Evolutionary conservation across 2,888 invertebrate genomes (phyloP).

Genomic region (Rhingia campestris): DNA sequence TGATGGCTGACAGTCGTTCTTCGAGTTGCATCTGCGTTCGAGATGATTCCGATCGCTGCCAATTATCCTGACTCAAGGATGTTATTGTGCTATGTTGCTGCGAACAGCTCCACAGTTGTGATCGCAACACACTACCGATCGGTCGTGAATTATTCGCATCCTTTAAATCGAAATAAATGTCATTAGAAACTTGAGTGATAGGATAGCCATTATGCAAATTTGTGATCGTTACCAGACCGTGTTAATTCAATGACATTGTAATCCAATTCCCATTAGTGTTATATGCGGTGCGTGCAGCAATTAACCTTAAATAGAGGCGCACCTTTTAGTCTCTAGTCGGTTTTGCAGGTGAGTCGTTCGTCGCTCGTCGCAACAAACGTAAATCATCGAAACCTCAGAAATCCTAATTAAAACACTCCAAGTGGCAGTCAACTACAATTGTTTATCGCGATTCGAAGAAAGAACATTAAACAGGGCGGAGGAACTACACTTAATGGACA

Average conservation of each 20-base stretch:
- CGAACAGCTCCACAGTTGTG: conserved; percentile 33
- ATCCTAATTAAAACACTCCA: conserved; percentile 66
- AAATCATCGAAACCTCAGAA: conserved; percentile 71
- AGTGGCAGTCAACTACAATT: conserved; percentile 62
- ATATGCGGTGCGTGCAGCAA: conserved; percentile 55
- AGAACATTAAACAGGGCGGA: conserved; percentile 65
- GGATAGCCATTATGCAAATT: conserved; percentile 38
- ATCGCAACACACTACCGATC: conserved; percentile 31
- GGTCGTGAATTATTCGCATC: conserved; percentile 24
- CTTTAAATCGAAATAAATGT: not conserved
- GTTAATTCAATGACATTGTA: conserved; percentile 28
- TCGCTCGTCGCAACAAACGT: conserved; percentile 28
- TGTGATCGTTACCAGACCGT: conserved; percentile 28
- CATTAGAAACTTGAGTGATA: conserved; percentile 21
- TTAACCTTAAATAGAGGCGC: conserved; percentile 50
- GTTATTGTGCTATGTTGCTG: not conserved
- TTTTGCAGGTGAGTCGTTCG: conserved; percentile 47
- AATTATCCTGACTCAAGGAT: conserved; percentile 60
- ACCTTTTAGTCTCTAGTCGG: conserved; percentile 40
- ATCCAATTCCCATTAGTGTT: conserved; percentile 27
- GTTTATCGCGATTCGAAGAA: conserved; percentile 71
- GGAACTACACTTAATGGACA: conserved; percentile 64
- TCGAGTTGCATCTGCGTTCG: conserved; percentile 59
- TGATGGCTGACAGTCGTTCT: conserved; percentile 42
- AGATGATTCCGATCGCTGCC: conserved; percentile 55